A percentile compares a stretch with the other conserved stretches of the same genome.
Conservation (phyloP, 2,888 invertebrate genomes). For the Drosophila rellima region DNA sequence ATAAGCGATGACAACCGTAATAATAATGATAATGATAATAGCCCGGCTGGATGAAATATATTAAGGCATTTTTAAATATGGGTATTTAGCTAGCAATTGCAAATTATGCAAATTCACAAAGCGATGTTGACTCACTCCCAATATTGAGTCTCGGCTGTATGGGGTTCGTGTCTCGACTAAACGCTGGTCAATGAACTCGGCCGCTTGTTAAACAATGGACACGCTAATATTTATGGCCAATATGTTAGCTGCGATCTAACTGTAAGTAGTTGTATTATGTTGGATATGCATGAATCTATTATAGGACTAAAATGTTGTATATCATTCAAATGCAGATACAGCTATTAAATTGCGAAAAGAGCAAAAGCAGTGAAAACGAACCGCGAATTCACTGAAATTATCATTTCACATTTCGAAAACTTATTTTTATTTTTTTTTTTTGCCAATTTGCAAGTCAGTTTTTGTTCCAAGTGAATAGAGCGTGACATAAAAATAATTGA, state of each 20-base stretch:
- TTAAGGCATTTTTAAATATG: slow-evolving; percentile 41
- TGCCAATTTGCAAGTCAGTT: slow-evolving; percentile 9
- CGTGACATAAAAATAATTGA: slow-evolving; percentile 43
- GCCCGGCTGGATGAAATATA: slow-evolving; percentile 50
- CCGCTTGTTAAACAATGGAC: slow-evolving; percentile 56
- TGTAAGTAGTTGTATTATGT: slow-evolving; percentile 32
- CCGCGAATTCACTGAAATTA: slow-evolving; percentile 7
- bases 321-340: slow-evolving; percentile 18
- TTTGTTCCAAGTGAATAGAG: slow-evolving; percentile 58
- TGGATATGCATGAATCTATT: slow-evolving; percentile 8
- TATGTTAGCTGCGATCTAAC: slow-evolving; percentile 43
- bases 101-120: slow-evolving; percentile 64
- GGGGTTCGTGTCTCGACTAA: slow-evolving; percentile 31
- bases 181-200: slow-evolving; percentile 67
- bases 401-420: slow-evolving; percentile 32
- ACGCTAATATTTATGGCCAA: slow-evolving; percentile 53
- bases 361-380: slow-evolving; percentile 3
- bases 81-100: slow-evolving; percentile 56
- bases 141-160: neutral
- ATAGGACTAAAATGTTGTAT: slow-evolving; percentile 5
- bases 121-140: slow-evolving; percentile 2
- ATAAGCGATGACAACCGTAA: slow-evolving; percentile 61
- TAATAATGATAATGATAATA: slow-evolving; percentile 34
- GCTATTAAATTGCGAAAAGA: slow-evolving; percentile 3
- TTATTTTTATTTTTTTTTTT: slow-evolving; percentile 40